Evolutionary conservation across 1,140 invertebrate genomes (phyloP), one percentile per base, ranked within the genome.

Genomic region (Eriocheir sinensis): DNA sequence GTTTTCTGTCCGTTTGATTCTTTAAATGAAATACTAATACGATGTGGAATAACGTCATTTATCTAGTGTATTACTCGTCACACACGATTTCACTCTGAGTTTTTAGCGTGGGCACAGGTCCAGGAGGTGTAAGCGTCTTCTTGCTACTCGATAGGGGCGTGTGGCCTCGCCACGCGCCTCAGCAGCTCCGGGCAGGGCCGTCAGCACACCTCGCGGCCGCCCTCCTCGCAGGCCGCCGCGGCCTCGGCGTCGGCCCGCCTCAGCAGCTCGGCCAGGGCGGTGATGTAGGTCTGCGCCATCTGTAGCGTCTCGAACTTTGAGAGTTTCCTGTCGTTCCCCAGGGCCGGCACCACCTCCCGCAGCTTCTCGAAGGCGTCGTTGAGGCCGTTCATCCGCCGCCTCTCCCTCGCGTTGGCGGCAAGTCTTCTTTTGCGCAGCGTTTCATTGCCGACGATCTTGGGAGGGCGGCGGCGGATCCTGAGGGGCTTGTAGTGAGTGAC

Each of bases 351-450:
- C 6, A 91, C 89, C 79, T 94, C 93, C 9, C 93, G 89, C 34
- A 94, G 80, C 21, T 91, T 91, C 96, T 98, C 98, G 96, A 98
- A 98, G 0, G 98, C 98, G 88, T 98, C 98, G 96, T 98, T 98
- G 32, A 98, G 96, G 6, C 98, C 98, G 96, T 98, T 98, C 98
- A 98, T 98, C 36, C 98, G 96, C 94, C 98, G 97, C 40, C 98
- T 97, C 96, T 98, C 98, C 0, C 96, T 97, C 0, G 98, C 98
- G 96, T 98, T 98, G 0, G 98, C 98, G 0, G 98, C 98, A 38
- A 98, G 97, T 48, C 98, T 96, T 36, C 98, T 96, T 85, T 97
- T 97, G 21, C 91, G 89, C 0, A 96, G 36, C 4, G 96, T 93
- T 60, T 94, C 93, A 27, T 85, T 91, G 9, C 89, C 89, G 15